A percentile compares a stretch with the other conserved stretches of the same genome.
Conservation (phyloP, 2,113 vertebrate species). For the Nerophis lumbriciformis region DNA sequence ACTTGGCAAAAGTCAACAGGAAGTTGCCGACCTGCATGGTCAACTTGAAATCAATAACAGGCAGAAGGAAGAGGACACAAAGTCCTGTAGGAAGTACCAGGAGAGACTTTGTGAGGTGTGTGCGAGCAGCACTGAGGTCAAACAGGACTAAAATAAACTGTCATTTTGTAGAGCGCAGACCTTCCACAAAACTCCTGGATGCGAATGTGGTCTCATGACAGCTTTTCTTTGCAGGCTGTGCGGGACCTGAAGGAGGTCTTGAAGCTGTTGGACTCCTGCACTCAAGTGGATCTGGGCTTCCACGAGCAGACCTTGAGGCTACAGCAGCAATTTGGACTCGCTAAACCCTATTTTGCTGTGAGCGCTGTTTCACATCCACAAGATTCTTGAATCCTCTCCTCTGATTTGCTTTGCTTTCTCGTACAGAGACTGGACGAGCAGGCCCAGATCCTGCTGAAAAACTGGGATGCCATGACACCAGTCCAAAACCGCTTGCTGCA, state of each 20-base stretch:
- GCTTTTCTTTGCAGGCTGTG: slow-evolving; percentile 21
- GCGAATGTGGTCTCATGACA: not conserved
- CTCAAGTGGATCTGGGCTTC: slow-evolving; percentile 44
- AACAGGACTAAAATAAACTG: too few species aligned
- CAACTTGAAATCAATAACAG: not conserved
- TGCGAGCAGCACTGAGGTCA: too few species aligned
- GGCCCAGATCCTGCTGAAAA: slow-evolving; percentile 72
- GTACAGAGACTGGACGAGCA: slow-evolving; percentile 79
- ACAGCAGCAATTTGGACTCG: slow-evolving; percentile 71
- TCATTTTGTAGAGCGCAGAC: too few species aligned
- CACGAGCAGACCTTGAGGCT: slow-evolving; percentile 60
- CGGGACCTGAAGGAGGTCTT: slow-evolving; percentile 40
- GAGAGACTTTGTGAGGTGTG: slow-evolving; percentile 39
- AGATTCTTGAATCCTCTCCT: not conserved
- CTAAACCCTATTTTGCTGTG: slow-evolving; percentile 80
- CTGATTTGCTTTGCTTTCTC: not conserved
- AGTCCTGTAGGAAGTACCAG: slow-evolving; percentile 11
- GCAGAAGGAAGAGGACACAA: slow-evolving; percentile 3
- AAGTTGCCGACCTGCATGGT: slow-evolving; percentile 3
- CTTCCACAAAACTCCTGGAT: too few species aligned
- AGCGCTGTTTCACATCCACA: slow-evolving; percentile 14
- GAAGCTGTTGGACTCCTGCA: slow-evolving; percentile 47
- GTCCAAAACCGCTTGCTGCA: slow-evolving; percentile 63
- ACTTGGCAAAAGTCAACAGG: slow-evolving; percentile 23
- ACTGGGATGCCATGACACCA: slow-evolving; percentile 64